Evolutionary conservation across 2,113 vertebrate species (phyloP).

Genomic region (Brachypteracias leptosomus): DNA sequence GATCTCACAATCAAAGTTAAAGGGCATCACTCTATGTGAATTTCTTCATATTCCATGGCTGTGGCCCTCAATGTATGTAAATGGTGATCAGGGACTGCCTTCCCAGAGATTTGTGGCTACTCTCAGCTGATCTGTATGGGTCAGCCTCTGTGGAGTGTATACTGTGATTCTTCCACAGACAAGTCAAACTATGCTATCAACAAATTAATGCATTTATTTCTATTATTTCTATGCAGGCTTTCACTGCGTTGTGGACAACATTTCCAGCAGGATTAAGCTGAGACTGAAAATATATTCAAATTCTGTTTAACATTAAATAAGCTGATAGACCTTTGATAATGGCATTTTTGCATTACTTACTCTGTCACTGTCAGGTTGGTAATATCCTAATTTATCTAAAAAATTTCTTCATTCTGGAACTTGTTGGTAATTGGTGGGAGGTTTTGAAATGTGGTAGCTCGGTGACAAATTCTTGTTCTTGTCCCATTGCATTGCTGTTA

Average conservation of each 20-base stretch:
- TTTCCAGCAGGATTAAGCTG: neutral
- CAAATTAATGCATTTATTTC: neutral
- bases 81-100: neutral
- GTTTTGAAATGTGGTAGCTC: neutral
- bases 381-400: neutral
- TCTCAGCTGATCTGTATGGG: neutral
- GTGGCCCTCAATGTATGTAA: neutral
- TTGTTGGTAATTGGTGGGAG: neutral
- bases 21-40: neutral
- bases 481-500: neutral
- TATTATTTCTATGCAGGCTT: neutral
- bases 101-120: neutral
- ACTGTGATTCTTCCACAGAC: neutral
- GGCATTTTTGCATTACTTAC: neutral
- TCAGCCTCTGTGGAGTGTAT: neutral
- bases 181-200: neutral
- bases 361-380: neutral
- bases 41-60: neutral
- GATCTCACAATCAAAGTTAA: neutral
- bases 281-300: neutral
- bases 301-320: neutral
- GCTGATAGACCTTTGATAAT: neutral
- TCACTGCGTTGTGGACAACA: neutral
- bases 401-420: neutral
- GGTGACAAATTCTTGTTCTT: neutral